These are phyloP conservation scores for Pseudococcus viburni DNA, from an alignment of 2,888 invertebrate species.

Conservation along the genomic window DNA sequence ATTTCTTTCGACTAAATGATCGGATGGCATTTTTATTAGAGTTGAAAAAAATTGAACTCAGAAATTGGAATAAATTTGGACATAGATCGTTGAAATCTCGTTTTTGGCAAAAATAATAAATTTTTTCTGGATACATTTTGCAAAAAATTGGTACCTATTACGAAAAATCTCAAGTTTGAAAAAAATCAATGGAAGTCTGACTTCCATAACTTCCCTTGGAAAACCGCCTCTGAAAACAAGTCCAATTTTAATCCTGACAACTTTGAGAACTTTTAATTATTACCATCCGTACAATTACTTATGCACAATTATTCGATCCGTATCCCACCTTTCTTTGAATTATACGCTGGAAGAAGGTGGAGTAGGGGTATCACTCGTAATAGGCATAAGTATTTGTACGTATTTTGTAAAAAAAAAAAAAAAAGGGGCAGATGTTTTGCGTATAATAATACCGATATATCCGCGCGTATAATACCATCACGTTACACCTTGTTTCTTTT, in stretches of 20 bases:
- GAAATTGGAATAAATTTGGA: too few relatives aligned
- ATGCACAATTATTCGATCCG: not conserved
- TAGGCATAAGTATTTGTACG: slow-evolving; percentile 1
- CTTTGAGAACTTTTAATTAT: not conserved
- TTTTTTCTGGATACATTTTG: too few relatives aligned
- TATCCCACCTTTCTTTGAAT: not conserved
- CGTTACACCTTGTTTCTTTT: slow-evolving; percentile 63
- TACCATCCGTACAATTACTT: not conserved
- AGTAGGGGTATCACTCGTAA: not conserved
- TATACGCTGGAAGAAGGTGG: not conserved
- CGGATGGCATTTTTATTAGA: too few relatives aligned
- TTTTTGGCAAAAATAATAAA: too few relatives aligned
- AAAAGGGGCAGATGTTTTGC: slow-evolving; percentile 60
- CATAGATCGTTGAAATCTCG: too few relatives aligned
- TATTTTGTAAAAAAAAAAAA: not conserved
- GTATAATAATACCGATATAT: slow-evolving; percentile 61
- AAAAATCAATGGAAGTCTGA: too few relatives aligned
- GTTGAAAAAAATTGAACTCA: too few relatives aligned
- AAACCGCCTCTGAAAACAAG: too few relatives aligned
- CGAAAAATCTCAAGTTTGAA: too few relatives aligned
- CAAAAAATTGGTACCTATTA: too few relatives aligned
- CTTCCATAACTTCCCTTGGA: too few relatives aligned
- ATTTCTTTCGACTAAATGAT: too few relatives aligned
- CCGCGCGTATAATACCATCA: slow-evolving; percentile 46
- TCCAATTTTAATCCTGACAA: not conserved